A percentile compares a stretch with the other conserved stretches of the same genome.
Evolutionary conservation across 2,113 vertebrate genomes (phyloP).

Genomic region (Castor canadensis): DNA sequence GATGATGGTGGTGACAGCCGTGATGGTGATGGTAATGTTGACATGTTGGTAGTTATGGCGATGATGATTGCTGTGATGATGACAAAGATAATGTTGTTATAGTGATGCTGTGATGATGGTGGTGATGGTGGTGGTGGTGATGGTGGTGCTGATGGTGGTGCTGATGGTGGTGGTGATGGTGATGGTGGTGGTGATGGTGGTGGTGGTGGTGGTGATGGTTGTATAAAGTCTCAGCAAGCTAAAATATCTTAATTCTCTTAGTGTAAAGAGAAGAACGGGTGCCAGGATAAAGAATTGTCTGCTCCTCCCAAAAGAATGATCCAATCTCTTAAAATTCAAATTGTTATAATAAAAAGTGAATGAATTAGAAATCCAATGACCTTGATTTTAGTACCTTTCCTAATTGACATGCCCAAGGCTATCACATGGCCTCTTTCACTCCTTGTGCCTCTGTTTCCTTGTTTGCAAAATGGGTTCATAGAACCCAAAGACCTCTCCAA

Average conservation of each 20-base stretch:
- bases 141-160: background rate
- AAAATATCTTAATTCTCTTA: background rate
- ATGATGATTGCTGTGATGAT: fast-evolving
- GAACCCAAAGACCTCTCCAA: too few relatives aligned
- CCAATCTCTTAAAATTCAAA: background rate
- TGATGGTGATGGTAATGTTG: fast-evolving
- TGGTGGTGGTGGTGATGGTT: fast-evolving
- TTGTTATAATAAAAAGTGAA: background rate
- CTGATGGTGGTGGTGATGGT: fast-evolving
- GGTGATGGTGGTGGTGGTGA: fast-evolving
- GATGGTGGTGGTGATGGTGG: background rate
- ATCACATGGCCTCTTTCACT: background rate
- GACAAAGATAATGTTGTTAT: fast-evolving
- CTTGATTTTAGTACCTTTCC: background rate
- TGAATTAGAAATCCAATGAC: background rate
- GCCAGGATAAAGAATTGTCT: background rate
- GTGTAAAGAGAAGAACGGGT: background rate
- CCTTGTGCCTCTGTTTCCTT: too few relatives aligned
- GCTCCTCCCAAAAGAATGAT: background rate
- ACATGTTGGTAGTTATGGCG: fast-evolving
- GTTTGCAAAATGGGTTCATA: background rate
- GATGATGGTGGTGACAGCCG: fast-evolving
- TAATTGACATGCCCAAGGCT: background rate
- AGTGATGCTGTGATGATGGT: too few relatives aligned
- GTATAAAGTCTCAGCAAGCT: background rate